Percentiles rank a stretch among this genome's conserved stretches.
Evolutionary conservation across 64 coral and sea anemone species (phyloP).

Genomic region (Dendronephthya gigantea): DNA sequence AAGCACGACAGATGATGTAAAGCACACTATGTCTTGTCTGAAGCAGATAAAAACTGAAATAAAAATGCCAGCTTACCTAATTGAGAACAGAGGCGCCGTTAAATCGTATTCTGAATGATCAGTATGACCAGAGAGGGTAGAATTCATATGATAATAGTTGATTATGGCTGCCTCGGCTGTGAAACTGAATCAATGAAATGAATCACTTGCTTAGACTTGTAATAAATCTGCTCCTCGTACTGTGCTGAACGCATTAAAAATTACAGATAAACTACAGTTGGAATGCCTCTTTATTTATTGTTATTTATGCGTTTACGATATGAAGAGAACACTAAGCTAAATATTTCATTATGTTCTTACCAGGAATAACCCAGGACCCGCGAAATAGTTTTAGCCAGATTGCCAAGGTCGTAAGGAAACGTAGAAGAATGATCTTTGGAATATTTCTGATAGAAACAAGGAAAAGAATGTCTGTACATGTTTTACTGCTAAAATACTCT

Average conservation of each 20-base stretch:
- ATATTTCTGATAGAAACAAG: not conserved
- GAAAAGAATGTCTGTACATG: too few species aligned
- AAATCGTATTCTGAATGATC: constrained; percentile 62
- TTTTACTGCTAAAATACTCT: too few species aligned
- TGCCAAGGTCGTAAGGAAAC: constrained; percentile 38
- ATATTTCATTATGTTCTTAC: not conserved
- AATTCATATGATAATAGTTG: constrained; percentile 66
- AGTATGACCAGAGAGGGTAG: constrained; percentile 61
- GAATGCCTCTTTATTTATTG: not conserved
- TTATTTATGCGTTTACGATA: too few species aligned
- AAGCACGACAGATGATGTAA: not conserved
- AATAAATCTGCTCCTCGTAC: too few species aligned
- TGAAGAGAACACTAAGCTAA: too few species aligned
- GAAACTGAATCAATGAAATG: constrained; percentile 42
- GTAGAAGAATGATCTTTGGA: constrained; percentile 3
- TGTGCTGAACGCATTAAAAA: too few species aligned
- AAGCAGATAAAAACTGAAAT: too few species aligned
- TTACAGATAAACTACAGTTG: too few species aligned
- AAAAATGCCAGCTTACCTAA: constrained; percentile 50
- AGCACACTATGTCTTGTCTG: not conserved
- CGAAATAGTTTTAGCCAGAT: constrained; percentile 29
- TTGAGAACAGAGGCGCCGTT: constrained; percentile 49
- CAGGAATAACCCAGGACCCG: constrained; percentile 19
- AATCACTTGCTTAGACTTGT: too few species aligned
- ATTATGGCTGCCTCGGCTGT: constrained; percentile 54